These are phyloP conservation scores for Philereme vetulata DNA, from an alignment of 2,888 invertebrate genomes.

Conservation along the genomic window DNA sequence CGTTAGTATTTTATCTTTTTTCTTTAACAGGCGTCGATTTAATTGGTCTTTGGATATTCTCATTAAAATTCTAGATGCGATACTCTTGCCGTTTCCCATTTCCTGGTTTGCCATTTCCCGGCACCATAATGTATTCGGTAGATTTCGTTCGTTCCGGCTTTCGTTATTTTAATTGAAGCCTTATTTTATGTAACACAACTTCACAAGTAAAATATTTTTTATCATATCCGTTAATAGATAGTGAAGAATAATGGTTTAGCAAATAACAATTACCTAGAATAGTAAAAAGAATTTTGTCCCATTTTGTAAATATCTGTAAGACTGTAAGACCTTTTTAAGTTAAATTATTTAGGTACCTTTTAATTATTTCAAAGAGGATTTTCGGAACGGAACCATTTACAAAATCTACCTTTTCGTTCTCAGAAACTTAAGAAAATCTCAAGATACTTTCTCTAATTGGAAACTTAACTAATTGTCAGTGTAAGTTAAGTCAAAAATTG, in stretches of 20 bases:
- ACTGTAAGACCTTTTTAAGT: too few species aligned
- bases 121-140: constrained; percentile 13
- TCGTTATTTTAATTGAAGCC: neutral
- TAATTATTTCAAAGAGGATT: too few species aligned
- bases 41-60: constrained; percentile 32
- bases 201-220: too few species aligned
- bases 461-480: constrained; percentile 50
- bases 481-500: constrained; percentile 45
- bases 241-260: too few species aligned
- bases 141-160: neutral
- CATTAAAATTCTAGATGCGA: constrained; percentile 47
- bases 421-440: constrained; percentile 30
- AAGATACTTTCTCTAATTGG: constrained; percentile 50
- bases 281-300: too few species aligned
- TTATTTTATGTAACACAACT: too few species aligned
- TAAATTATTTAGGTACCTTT: too few species aligned
- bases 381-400: neutral
- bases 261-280: too few species aligned
- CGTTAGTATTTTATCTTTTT: too few species aligned
- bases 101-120: constrained; percentile 36
- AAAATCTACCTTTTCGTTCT: constrained; percentile 1
- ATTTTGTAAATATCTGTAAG: too few species aligned
- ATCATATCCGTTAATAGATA: too few species aligned
- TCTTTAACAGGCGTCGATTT: constrained; percentile 23
- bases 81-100: constrained; percentile 41